Evolutionary conservation across 2,797 vertebrate species (phyloP).

Genomic region (Aythya fuligula): DNA sequence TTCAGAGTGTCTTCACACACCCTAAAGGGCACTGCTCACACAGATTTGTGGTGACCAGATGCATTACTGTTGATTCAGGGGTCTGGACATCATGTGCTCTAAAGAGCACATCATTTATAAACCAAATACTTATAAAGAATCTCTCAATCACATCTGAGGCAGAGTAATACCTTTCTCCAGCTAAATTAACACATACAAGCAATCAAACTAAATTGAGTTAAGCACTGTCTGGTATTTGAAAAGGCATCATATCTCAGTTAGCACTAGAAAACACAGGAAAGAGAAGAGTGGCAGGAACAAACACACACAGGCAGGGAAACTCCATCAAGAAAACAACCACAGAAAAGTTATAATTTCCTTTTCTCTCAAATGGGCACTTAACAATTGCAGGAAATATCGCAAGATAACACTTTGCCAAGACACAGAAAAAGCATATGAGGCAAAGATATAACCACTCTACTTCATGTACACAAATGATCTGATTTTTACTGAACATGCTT

Average conservation of each 20-base stretch:
- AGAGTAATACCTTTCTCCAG: neutral
- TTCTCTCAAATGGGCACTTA: neutral
- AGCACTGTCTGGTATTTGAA: neutral
- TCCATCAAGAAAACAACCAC: neutral
- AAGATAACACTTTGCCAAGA: conserved; percentile 4
- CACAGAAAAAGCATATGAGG: neutral
- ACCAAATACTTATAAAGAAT: neutral
- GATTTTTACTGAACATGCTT: conserved; percentile 4
- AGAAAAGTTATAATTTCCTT: neutral
- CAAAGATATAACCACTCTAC: neutral
- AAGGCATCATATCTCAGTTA: neutral
- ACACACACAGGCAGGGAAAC: neutral
- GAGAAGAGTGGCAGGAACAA: neutral
- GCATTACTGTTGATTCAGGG: fast-evolving
- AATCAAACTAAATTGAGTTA: neutral
- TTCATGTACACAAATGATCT: neutral
- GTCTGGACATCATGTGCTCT: neutral
- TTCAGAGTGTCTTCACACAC: neutral
- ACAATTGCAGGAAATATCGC: conserved; percentile 14
- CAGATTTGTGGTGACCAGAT: neutral
- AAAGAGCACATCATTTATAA: neutral
- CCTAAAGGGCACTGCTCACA: neutral
- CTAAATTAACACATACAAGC: neutral
- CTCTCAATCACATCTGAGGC: neutral
- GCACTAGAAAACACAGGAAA: neutral